Evolutionary conservation across 2,888 invertebrate species (phyloP).

Genomic region (Carabus problematicus): DNA sequence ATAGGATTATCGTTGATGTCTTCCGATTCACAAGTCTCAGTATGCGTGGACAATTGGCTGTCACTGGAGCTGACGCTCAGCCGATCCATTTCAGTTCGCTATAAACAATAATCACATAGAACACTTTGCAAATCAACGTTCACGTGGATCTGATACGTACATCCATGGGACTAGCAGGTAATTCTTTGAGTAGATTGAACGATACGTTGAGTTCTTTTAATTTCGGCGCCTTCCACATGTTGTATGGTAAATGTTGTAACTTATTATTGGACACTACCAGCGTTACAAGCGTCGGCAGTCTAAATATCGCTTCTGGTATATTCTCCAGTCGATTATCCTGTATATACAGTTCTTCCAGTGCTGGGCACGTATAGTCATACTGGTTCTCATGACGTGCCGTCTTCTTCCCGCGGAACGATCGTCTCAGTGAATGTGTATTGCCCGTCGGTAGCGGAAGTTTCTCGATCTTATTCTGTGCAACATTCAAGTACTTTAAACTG

Average conservation of each 20-base stretch:
- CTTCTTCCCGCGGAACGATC: constrained; percentile 51
- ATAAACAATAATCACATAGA: constrained; percentile 31
- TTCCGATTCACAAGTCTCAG: constrained; percentile 54
- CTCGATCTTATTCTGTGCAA: constrained; percentile 88
- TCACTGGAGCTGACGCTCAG: constrained; percentile 59
- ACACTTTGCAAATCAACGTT: background rate
- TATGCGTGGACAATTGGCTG: constrained; percentile 57
- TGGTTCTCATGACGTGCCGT: constrained; percentile 49
- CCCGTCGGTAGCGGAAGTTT: constrained; percentile 67
- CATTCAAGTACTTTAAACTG: constrained; percentile 83
- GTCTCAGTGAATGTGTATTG: constrained; percentile 51
- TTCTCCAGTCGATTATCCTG: constrained; percentile 88
- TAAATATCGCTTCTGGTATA: constrained; percentile 83
- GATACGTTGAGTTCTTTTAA: constrained; percentile 88
- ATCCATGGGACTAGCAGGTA: constrained; percentile 68
- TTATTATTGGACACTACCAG: constrained; percentile 96
- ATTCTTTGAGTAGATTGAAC: constrained; percentile 83
- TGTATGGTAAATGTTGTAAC: constrained; percentile 79
- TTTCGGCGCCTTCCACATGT: constrained; percentile 86
- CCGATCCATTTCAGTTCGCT: constrained; percentile 54
- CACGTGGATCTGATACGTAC: constrained; percentile 52
- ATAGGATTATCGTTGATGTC: constrained; percentile 51
- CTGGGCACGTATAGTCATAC: constrained; percentile 72
- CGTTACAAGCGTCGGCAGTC: constrained; percentile 76
- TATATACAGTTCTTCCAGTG: constrained; percentile 89